These are phyloP conservation scores for Brotula barbata DNA, from an alignment of 2,797 vertebrate species.

Conservation along the genomic window DNA sequence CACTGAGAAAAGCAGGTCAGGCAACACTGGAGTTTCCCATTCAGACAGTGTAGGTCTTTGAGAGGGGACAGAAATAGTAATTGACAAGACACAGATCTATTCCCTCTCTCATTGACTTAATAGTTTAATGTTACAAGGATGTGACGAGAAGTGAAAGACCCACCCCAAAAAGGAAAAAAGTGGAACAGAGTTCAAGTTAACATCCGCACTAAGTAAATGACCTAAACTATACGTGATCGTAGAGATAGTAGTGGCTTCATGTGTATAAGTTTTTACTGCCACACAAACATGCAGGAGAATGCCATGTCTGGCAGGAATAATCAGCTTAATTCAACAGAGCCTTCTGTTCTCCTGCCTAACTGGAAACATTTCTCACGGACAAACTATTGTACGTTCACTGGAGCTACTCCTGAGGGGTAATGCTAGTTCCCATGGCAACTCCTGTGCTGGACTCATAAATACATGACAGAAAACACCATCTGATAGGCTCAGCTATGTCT, in stretches of 20 bases:
- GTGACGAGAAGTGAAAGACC: background rate
- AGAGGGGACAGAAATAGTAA: conserved; percentile 59
- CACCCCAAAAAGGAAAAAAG: conserved; percentile 6
- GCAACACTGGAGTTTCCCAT: conserved; percentile 63
- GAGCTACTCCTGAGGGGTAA: conserved; percentile 66
- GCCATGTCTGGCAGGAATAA: conserved; percentile 48
- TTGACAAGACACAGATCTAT: conserved; percentile 44
- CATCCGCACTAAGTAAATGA: conserved; percentile 2
- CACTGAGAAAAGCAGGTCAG: conserved; percentile 66
- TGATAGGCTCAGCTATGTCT: conserved; percentile 41
- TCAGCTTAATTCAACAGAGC: conserved; percentile 59
- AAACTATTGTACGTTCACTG: conserved; percentile 60
- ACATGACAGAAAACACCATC: conserved; percentile 60
- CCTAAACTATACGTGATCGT: conserved; percentile 4
- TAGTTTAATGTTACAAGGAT: conserved; percentile 20
- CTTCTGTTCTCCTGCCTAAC: conserved; percentile 43
- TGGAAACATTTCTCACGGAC: conserved; percentile 62
- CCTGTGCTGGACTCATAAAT: conserved; percentile 63
- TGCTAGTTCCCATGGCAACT: conserved; percentile 74
- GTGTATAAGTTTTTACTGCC: conserved; percentile 17
- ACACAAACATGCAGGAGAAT: conserved; percentile 11
- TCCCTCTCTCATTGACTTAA: conserved; percentile 52
- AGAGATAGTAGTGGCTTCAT: conserved; percentile 26
- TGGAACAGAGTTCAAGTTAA: background rate
- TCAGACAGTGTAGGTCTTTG: conserved; percentile 55